A percentile compares a stretch with the other conserved stretches of the same genome.
Conservation (phyloP, 1,140 invertebrate genomes). For the Sycobia sp. region DNA sequence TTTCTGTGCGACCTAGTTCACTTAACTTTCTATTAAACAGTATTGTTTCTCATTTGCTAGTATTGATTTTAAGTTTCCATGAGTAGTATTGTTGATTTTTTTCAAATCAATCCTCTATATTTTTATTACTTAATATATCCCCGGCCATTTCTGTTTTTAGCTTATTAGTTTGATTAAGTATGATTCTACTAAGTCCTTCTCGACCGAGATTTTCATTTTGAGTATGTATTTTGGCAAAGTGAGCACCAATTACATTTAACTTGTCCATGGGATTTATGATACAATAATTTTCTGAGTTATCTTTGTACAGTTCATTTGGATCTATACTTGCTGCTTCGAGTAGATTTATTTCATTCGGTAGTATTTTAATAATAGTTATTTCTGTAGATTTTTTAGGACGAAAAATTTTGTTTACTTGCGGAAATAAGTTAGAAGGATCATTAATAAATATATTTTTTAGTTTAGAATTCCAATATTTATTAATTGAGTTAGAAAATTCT, state of each 20-base stretch:
- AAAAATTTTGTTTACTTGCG: conserved; percentile 31
- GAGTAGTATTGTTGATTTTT: too few species aligned
- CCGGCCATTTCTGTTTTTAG: background rate
- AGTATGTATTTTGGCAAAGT: background rate
- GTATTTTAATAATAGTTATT: too few species aligned
- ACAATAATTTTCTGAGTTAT: too few species aligned
- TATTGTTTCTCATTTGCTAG: too few species aligned
- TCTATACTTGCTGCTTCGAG: too few species aligned
- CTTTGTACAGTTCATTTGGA: too few species aligned
- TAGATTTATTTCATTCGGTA: too few species aligned
- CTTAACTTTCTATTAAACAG: too few species aligned
- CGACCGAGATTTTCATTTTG: background rate
- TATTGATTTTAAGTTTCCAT: too few species aligned
- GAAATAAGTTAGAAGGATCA: conserved; percentile 29
- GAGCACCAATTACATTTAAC: background rate
- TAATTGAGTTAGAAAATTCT: background rate
- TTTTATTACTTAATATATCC: background rate
- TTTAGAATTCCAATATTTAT: conserved; percentile 22
- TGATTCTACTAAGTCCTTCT: background rate
- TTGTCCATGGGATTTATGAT: background rate
- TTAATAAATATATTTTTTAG: conserved; percentile 20
- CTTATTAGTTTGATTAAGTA: background rate
- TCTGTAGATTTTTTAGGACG: conserved; percentile 17
- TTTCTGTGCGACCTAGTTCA: too few species aligned
- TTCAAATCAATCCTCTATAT: too few species aligned